Conservation (phyloP, 2,888 invertebrate genomes). For the Isotomurus palustris region DNA sequence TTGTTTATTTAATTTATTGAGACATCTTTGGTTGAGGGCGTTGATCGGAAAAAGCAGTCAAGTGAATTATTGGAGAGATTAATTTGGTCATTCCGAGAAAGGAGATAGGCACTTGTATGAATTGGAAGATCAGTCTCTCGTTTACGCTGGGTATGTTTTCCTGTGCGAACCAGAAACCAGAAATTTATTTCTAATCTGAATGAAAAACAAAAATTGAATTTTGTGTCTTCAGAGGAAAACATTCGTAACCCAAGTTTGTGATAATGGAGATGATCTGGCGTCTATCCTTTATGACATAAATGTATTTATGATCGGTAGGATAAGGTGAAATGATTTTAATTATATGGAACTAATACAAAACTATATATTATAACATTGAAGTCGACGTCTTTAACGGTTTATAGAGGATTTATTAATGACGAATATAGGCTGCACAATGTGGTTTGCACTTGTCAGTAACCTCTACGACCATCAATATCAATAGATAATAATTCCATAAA, state of each 20-base stretch:
- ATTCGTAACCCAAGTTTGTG: slow-evolving; percentile 77
- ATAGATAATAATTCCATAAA: too few relatives aligned
- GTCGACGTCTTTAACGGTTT: neutral
- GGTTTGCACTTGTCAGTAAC: too few relatives aligned
- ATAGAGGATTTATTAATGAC: too few relatives aligned
- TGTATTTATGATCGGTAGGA: slow-evolving; percentile 18
- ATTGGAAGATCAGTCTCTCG: slow-evolving; percentile 44
- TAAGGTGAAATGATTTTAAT: neutral
- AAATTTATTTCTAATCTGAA: slow-evolving; percentile 51
- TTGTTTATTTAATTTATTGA: too few relatives aligned
- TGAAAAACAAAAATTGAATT: slow-evolving; percentile 70
- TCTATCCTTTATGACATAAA: slow-evolving; percentile 57
- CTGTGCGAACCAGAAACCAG: neutral
- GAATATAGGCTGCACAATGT: too few relatives aligned
- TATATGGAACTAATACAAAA: neutral
- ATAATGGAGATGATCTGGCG: slow-evolving; percentile 66
- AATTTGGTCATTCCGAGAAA: slow-evolving; percentile 50
- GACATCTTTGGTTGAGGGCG: too few relatives aligned
- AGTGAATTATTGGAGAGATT: slow-evolving; percentile 51
- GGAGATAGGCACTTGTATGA: slow-evolving; percentile 53
- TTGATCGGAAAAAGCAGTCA: too few relatives aligned
- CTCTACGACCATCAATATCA: too few relatives aligned
- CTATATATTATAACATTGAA: neutral
- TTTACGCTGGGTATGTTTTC: neutral
- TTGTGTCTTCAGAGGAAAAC: too few relatives aligned